Conservation (phyloP, 2,888 invertebrate genomes). For the Sicus ferrugineus region DNA sequence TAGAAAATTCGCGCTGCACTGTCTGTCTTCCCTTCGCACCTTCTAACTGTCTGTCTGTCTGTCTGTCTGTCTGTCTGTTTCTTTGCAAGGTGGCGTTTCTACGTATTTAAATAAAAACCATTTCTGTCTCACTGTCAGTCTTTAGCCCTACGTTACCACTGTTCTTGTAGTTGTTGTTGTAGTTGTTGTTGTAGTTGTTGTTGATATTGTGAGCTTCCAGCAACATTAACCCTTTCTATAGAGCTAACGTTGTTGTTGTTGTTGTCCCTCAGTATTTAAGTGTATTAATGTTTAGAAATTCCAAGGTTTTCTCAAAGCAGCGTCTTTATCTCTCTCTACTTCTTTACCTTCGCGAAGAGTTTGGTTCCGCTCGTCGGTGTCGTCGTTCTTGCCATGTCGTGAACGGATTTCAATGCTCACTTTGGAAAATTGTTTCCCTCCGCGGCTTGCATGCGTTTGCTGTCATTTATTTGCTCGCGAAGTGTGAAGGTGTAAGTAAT, state of each 20-base stretch:
- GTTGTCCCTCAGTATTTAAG: not conserved
- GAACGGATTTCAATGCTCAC: conserved; percentile 55
- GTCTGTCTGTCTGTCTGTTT: conserved; percentile 21
- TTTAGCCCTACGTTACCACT: not conserved
- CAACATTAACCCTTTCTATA: not conserved
- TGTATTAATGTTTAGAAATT: not conserved
- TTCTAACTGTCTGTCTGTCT: conserved; percentile 20
- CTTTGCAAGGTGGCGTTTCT: not conserved
- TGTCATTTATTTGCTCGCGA: conserved; percentile 20
- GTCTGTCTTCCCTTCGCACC: not conserved
- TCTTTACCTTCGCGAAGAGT: not conserved
- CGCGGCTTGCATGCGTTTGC: conserved; percentile 43
- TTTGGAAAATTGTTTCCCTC: conserved; percentile 56
- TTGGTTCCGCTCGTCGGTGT: not conserved
- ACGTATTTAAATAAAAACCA: conserved; percentile 5
- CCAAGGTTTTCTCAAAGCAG: conserved; percentile 26
- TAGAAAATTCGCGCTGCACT: conserved; percentile 15
- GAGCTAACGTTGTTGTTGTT: not conserved
- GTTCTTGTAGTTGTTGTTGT: not conserved
- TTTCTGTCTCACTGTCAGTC: conserved; percentile 9
- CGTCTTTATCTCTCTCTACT: not conserved
- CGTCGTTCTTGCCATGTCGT: not conserved
- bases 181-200: not conserved
- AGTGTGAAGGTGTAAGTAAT: conserved; percentile 32
- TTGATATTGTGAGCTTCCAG: not conserved